Conservation (phyloP, 2,797 vertebrate genomes). For the Taeniopygia guttata region DNA sequence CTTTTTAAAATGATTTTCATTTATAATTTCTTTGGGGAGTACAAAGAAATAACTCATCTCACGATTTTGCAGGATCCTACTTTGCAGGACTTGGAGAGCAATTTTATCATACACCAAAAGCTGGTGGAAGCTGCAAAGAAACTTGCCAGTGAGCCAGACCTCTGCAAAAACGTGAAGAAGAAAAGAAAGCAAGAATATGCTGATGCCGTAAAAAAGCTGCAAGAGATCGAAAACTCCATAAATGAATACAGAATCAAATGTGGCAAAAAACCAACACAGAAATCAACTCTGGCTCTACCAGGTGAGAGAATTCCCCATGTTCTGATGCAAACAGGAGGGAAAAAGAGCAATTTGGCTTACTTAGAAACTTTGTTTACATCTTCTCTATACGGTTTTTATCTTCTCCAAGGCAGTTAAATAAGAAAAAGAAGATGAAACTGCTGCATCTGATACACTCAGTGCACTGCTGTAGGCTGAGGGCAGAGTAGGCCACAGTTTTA, state of each 20-base stretch:
- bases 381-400: neutral
- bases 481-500: neutral
- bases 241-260: conserved; percentile 86
- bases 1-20: rapidly evolving
- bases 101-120: conserved; percentile 92
- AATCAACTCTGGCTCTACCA: conserved; percentile 82
- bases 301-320: conserved; percentile 66
- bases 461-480: neutral
- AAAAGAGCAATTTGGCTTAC: neutral
- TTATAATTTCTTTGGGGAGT: neutral
- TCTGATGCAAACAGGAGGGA: neutral
- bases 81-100: conserved; percentile 90
- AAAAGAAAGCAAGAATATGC: conserved; percentile 88
- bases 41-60: neutral
- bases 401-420: neutral
- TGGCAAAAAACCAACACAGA: conserved; percentile 87
- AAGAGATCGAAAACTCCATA: conserved; percentile 89
- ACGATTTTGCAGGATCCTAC: conserved; percentile 83
- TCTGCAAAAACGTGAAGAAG: conserved; percentile 91
- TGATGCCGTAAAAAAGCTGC: conserved; percentile 86
- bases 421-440: neutral
- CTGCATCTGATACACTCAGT: neutral
- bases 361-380: neutral
- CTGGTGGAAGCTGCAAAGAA: conserved; percentile 92
- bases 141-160: conserved; percentile 85